A percentile compares a stretch with the other conserved stretches of the same genome.
Evolutionary conservation across 92 coral and sea anemone genomes (phyloP).

Genomic region (Micromussa lordhowensis): DNA sequence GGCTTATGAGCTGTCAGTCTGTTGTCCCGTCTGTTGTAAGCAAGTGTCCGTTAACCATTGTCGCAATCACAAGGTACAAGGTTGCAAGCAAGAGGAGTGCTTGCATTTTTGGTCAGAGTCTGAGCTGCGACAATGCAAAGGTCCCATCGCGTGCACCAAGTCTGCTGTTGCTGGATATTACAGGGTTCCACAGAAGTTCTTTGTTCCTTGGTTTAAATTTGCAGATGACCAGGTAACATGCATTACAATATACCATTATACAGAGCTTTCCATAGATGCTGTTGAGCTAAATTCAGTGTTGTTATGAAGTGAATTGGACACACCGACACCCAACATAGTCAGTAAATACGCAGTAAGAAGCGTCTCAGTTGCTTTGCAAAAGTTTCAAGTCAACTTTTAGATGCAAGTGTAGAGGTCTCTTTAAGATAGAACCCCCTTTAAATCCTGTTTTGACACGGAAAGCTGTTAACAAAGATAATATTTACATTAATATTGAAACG

Average conservation of each 20-base stretch:
- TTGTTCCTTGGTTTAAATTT: neutral
- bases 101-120: neutral
- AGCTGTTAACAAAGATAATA: neutral
- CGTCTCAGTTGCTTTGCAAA: neutral
- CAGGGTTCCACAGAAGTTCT: neutral
- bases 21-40: neutral
- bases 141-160: neutral
- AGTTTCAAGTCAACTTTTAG: neutral
- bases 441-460: neutral
- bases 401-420: neutral
- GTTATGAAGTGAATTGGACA: neutral
- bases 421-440: neutral
- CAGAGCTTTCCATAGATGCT: neutral
- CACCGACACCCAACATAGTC: neutral
- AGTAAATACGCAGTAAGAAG: neutral
- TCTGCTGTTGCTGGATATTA: neutral
- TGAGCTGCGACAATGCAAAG: neutral
- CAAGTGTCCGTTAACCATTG: neutral
- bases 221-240: neutral
- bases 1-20: constrained; percentile 3
- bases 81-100: neutral
- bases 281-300: neutral
- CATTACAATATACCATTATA: neutral
- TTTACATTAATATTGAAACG: too few relatives aligned
- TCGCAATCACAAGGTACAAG: neutral